These are phyloP conservation scores for Polydrusus cervinus DNA, from an alignment of 2,888 invertebrate genomes.

Conservation along the genomic window DNA sequence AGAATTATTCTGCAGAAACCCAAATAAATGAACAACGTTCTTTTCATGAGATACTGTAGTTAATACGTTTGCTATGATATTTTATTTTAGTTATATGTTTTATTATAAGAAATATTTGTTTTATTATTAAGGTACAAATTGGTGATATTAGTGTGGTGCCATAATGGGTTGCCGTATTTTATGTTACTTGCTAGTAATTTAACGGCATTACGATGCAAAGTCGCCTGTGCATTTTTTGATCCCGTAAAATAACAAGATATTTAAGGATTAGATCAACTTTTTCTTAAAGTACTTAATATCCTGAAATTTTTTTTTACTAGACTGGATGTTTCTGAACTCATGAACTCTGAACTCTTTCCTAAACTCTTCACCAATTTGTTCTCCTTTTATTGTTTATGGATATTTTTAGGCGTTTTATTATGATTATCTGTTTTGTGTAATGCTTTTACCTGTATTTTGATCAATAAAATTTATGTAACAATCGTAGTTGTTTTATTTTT, in stretches of 20 bases:
- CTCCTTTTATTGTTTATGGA: neutral
- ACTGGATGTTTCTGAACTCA: no score
- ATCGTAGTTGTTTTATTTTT: neutral
- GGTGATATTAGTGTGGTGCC: neutral
- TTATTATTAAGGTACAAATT: neutral
- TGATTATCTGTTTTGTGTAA: slow-evolving; percentile 6
- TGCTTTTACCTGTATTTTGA: slow-evolving; percentile 22
- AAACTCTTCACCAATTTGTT: slow-evolving; percentile 8
- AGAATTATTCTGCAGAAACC: neutral
- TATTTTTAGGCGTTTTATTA: neutral
- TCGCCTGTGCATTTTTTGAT: no score
- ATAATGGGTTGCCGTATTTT: no score
- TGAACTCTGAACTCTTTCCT: no score
- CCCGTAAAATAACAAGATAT: no score
- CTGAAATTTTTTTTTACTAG: no score
- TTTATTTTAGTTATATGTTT: neutral
- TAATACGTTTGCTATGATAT: no score
- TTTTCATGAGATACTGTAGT: neutral
- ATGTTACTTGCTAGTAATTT: no score
- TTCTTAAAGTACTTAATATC: no score
- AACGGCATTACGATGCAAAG: no score
- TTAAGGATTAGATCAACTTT: no score
- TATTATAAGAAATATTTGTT: neutral
- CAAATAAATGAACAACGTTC: neutral
- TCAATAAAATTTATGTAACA: slow-evolving; percentile 17